These are phyloP conservation scores for Pseudopleuronectes americanus DNA, from an alignment of 2,797 vertebrate species.

Conservation along the genomic window DNA sequence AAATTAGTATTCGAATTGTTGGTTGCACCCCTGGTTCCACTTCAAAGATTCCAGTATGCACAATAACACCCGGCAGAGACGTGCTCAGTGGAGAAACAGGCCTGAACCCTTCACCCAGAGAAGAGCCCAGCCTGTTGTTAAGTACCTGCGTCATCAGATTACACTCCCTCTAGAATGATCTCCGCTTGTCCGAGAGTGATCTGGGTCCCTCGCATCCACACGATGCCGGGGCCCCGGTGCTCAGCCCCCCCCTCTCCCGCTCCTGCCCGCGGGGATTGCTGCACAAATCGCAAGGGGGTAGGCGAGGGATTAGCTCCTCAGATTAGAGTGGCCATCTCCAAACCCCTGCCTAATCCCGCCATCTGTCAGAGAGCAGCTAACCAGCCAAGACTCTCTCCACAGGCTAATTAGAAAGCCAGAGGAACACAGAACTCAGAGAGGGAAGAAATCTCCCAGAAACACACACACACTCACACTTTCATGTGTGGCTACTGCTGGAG, in stretches of 20 bases:
- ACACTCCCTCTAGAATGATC: slow-evolving; percentile 70
- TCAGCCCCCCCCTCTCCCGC: slow-evolving; percentile 48
- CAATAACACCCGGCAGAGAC: background rate
- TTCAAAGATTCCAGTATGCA: background rate
- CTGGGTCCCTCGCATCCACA: slow-evolving; percentile 40
- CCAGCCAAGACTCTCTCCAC: slow-evolving; percentile 65
- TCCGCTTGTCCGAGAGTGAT: slow-evolving; percentile 41
- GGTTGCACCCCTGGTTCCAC: no score
- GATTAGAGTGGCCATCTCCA: slow-evolving; percentile 84
- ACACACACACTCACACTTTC: slow-evolving; percentile 8
- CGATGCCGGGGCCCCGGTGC: slow-evolving; percentile 37
- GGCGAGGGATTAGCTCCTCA: slow-evolving; percentile 79
- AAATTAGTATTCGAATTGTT: background rate
- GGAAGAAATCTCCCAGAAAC: slow-evolving; percentile 36
- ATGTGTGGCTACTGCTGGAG: slow-evolving; percentile 7
- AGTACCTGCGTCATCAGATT: slow-evolving; percentile 26
- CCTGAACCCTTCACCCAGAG: background rate
- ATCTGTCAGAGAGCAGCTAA: slow-evolving; percentile 87
- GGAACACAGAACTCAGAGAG: slow-evolving; percentile 38
- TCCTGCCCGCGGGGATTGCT: slow-evolving; percentile 66
- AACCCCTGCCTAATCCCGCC: slow-evolving; percentile 83
- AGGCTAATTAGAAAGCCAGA: slow-evolving; percentile 74
- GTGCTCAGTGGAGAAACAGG: background rate
- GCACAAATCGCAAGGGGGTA: slow-evolving; percentile 62
- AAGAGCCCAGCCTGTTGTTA: background rate